Base-by-base conservation (phyloP, 2,888 invertebrate species). In the Brachyopa scutellaris region DNA sequence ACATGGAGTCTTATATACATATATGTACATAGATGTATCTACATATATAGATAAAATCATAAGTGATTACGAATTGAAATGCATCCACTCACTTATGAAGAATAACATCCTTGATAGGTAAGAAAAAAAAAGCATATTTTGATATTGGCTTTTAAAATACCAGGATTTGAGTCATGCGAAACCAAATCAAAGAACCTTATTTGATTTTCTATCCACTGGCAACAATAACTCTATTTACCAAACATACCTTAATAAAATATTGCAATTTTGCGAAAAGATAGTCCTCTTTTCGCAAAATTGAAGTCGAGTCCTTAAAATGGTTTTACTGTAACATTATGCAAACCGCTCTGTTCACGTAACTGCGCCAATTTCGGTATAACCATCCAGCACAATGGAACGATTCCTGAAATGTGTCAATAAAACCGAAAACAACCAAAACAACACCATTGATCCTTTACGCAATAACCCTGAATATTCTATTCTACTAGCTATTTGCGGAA, bases 401-500 rank as follows among this genome's bases (percentile, higher is more conserved):
- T 80, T 80, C 80, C 15, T 13, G 21, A 80, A 80, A 80, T 53
- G 36, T 45, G 26, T 57, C 57, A 74, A 70, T 80, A 80, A 80
- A 80, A 74, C 51, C 74, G 21, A 29, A 42, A 57, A 59, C 15
- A 73, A 73, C 51, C 72, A 45, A 21, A n/a, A 40, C 61, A 67
- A 67, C 51, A 29, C 49, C 55, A 80, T 69, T 67, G 79, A 67
- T 79, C 79, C 79, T 79, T 79, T 67, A 73, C 79, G 79, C 80
- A 80, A 74, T 70, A 80, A 74, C 57, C 59, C 69, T 64, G 51
- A 59, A 47, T 8, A 42, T 26, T 6, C 26, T 26, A 26, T 6
- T 6, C 26, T 26, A 26, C 6, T 26, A 26, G 6, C 49, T 13
- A 49, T 69, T n/a, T 62, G 31, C 62, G 38, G 49, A 77, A 64